Percentiles rank a stretch among this genome's conserved stretches.
Conservation (phyloP, 30 jellyfish, hydroid and myxozoan genomes). For the Nemopilema nomurai region DNA sequence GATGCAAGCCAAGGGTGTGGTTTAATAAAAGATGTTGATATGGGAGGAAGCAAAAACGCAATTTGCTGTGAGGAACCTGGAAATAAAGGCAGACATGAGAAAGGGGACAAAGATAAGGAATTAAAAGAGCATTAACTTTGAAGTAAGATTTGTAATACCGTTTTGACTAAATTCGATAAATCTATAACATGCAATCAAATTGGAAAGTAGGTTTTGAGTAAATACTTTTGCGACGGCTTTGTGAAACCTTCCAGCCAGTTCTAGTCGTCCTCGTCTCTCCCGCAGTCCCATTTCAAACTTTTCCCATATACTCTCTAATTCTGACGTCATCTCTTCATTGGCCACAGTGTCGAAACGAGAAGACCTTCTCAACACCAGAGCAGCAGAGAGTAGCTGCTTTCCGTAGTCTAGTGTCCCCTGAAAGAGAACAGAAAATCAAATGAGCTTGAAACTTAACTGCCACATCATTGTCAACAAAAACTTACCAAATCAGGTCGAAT, state of each 20-base stretch:
- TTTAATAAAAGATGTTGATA: too few relatives aligned
- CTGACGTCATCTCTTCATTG: slow-evolving; percentile 54
- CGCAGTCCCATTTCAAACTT: slow-evolving; percentile 50
- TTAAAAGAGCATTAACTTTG: too few relatives aligned
- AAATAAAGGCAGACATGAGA: too few relatives aligned
- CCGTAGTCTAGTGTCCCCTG: slow-evolving; percentile 81
- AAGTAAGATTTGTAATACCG: too few relatives aligned
- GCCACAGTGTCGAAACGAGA: slow-evolving; percentile 48
- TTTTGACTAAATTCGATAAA: too few relatives aligned
- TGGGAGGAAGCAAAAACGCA: too few relatives aligned
- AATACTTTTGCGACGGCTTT: slow-evolving; percentile 53
- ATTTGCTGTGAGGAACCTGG: too few relatives aligned
- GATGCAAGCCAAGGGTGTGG: too few relatives aligned
- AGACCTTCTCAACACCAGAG: slow-evolving; percentile 69
- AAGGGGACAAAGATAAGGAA: too few relatives aligned
- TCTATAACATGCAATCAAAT: neutral
- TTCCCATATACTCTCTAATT: slow-evolving; percentile 54
- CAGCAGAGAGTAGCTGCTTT: slow-evolving; percentile 72
- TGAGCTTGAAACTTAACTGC: too few relatives aligned
- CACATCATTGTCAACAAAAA: too few relatives aligned
- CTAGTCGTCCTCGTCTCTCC: slow-evolving; percentile 64
- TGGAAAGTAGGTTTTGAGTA: neutral
- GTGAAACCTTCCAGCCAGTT: slow-evolving; percentile 62
- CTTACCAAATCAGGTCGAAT: too few relatives aligned
- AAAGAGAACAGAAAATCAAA: neutral